Percentiles rank a stretch among this genome's conserved stretches.
Evolutionary conservation across 2,888 invertebrate genomes (phyloP).

Genomic region (Troides aeacus): DNA sequence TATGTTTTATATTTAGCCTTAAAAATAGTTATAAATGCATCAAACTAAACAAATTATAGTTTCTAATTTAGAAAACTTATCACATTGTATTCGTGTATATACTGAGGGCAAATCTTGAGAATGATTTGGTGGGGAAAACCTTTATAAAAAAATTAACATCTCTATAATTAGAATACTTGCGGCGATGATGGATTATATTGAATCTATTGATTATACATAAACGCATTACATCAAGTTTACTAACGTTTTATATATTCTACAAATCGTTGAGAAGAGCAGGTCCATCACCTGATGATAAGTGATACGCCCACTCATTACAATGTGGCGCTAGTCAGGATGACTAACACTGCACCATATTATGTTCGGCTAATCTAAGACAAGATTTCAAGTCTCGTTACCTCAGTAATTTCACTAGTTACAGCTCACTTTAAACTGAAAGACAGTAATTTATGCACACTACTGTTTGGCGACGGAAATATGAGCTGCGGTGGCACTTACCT

Average conservation of each 20-base stretch:
- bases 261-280: too few species aligned
- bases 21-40: slow-evolving; percentile 65
- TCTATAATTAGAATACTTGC: neutral
- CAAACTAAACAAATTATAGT: slow-evolving; percentile 56
- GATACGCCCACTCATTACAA: too few species aligned
- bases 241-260: neutral
- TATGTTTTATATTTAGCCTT: slow-evolving; percentile 52
- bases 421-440: too few species aligned
- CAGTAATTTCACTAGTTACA: too few species aligned
- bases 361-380: too few species aligned
- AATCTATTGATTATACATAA: neutral
- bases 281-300: too few species aligned
- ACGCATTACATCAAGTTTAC: slow-evolving; percentile 5
- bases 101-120: slow-evolving; percentile 35
- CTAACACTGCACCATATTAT: too few species aligned
- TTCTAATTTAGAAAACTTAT: slow-evolving; percentile 56
- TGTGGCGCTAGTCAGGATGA: too few species aligned
- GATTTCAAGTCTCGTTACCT: too few species aligned
- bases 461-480: too few species aligned
- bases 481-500: too few species aligned
- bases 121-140: slow-evolving; percentile 52
- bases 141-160: neutral
- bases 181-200: neutral
- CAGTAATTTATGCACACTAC: too few species aligned
- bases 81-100: slow-evolving; percentile 73